Evolutionary conservation across 1,140 invertebrate genomes (phyloP), one percentile per base, ranked within the genome.

Genomic region (Solenopsis invicta): DNA sequence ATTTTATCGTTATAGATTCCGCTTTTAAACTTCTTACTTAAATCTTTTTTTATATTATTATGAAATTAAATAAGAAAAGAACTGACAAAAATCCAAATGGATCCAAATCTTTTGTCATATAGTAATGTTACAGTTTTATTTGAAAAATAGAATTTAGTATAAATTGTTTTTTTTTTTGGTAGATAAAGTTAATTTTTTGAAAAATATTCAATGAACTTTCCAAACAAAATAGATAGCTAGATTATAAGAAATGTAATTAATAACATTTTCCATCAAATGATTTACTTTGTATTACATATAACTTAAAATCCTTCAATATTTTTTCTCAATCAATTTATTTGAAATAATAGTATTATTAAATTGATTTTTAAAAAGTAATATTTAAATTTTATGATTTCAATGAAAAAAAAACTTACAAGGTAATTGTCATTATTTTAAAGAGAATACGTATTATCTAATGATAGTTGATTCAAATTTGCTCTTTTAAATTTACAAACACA

Each of bases 11-110:
- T 6, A 81, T 2, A 29, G 50, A 18, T 29, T 41, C 21, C 21
- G 56, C 10, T 81, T 71, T 78, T 21, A 41, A 62, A 77, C n/a
- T 4, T 61, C 16, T 77, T n/a, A n/a, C n/a, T n/a, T 61, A 29
- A 59, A 61, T 45, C n/a, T 75, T 56, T 5, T 5, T 41, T 50
- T 54, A 34, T 54, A 54, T 29, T 10, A 5, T 61, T 0, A 56
- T 18, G 8, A 74, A n/a, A 54, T 74, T 76, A 61, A 76, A 21
- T 41, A 37, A 75, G 1, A 48, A 45, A 45, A 62, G 13, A 67
- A 78, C 4, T 48, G 12, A 34, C 0, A 9, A 34, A 37, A 21
- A 59, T 16, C 4, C 18, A 61, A 76, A 4, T 37, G 56, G 34
- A 16, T 16, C n/a, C 9, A 59, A 41, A 9, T 18, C 0, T 62